Evolutionary conservation across 2,888 invertebrate species (phyloP), one percentile per base, ranked within the genome.

Genomic region (Polylopha cassiicola): DNA sequence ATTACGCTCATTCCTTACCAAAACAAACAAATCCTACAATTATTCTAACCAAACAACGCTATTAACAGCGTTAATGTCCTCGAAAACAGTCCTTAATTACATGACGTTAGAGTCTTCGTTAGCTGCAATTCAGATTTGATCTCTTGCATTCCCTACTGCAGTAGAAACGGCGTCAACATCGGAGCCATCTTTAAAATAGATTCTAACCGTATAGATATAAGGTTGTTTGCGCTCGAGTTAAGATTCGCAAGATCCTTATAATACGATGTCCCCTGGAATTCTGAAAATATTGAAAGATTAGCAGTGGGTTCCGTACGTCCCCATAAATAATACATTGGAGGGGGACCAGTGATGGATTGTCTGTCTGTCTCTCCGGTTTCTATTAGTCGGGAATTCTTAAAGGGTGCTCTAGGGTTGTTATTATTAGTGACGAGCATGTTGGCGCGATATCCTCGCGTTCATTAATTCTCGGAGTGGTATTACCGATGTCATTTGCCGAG

Each of bases 201-300:
- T 60, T 60, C 53, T 73, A 69, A 58, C 34, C 37, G 56, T 44
- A 48, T 29, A 46, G 22, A 7, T 16, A 41, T 65, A 72, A 54
- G 60, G 58, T 56, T 38, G 30, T 37, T 18, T 32, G 33, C 26
- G 23, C 24, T 26, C 4, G 26, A 21, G 15, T 39, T 15, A 21
- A 29, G 20, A 37, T 46, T 41, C 26, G 39, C 28, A 26, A 36
- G 30, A 29, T 34, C 26, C 36, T 41, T 22, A 36, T 36, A 36
- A 41, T 24, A 2, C 30, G 8, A 62, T 67, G 73, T 77, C 66
- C 58, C 79, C 73, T 37, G 61, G 76, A 81, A 78, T 79, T 79
- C 74, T 81, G 71, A 75, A 81, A 84, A 85, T 84, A 85, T 84
- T 82, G 84, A 82, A 84, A 82, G 84, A 84, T 85, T 84, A 85